Evolutionary conservation across 2,797 vertebrate species (phyloP), one percentile per base, ranked within the genome.

Genomic region (Scolopax bukidnonensis): DNA sequence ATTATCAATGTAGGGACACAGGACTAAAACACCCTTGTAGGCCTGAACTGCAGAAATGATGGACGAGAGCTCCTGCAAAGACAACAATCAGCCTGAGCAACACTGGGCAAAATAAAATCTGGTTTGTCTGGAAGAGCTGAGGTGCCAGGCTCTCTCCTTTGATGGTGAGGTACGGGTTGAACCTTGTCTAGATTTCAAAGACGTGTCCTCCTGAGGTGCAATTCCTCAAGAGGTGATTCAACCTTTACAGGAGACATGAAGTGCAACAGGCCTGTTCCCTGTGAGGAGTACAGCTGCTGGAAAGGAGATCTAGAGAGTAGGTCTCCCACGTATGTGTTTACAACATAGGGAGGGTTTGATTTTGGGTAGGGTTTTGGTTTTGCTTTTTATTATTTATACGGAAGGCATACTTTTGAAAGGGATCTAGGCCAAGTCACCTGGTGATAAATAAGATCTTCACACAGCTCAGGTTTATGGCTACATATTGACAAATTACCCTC

Each of bases 401-500:
- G 50, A 47, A 56, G 8, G 5, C 9, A 69, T 68, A 50, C 32
- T 41, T 75, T 47, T 36, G 40, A 40, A 56, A 87, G 28, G 33
- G 25, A 27, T 84, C 28, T 75, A 56, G 41, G 17, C 65, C 14
- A 59, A 48, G 60, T 91, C 63, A 92, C 28, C 50, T 38, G 33
- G 5, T 96, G 90, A 95, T 94, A 84, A 96, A 85, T 81, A 76
- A 92, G 80, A 32, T 93, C 63, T 94, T 93, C 57, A 40, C 19
- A 18, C 65, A 78, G n/a, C 51, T 94, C 43, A 48, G 15, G 50
- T 61, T 92, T 87, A 57, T 76, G 80, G 70, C 88, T 97, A 19
- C 36, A 11, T 93, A 76, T 36, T 96, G 95, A 95, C 84, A 93
- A 95, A 89, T 87, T 59, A 36, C 82, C 54, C 67, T 92, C 11